phyloP scores from a whole-genome alignment of 2,888 invertebrate genomes.

The Limnephilus marmoratus region DNA sequence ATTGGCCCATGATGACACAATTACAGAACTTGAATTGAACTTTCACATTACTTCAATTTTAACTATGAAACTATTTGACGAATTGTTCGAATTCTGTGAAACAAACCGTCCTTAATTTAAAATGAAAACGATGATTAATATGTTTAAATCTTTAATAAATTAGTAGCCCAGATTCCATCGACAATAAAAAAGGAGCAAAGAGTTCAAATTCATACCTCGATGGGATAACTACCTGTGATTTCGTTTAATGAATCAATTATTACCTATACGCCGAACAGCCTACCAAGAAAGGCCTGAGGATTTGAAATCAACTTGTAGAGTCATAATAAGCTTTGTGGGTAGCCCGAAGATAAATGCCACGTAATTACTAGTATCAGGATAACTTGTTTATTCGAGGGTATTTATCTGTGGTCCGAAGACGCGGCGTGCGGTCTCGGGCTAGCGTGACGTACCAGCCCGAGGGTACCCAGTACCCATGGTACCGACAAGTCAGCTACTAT shows the following conservation, averaged over 20 bases:
- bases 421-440: constrained; percentile 56
- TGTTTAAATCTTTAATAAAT: background rate
- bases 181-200: background rate
- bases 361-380: constrained; percentile 57
- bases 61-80: no score
- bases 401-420: constrained; percentile 48
- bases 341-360: constrained; percentile 53
- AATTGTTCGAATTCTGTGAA: no score
- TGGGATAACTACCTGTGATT: constrained; percentile 18
- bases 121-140: background rate
- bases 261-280: background rate
- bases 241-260: constrained; percentile 33
- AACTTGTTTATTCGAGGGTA: constrained; percentile 60
- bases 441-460: constrained; percentile 54
- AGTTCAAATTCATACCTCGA: background rate
- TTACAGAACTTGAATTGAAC: no score
- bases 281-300: background rate
- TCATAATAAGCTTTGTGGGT: constrained; percentile 10
- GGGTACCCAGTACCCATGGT: constrained; percentile 22
- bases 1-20: no score
- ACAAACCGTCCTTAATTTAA: no score
- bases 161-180: background rate
- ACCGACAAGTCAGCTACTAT: background rate
- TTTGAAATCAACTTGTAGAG: background rate
- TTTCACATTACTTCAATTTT: no score